Evolutionary conservation across 2,888 invertebrate genomes (phyloP).

Genomic region (Sympetrum striolatum): DNA sequence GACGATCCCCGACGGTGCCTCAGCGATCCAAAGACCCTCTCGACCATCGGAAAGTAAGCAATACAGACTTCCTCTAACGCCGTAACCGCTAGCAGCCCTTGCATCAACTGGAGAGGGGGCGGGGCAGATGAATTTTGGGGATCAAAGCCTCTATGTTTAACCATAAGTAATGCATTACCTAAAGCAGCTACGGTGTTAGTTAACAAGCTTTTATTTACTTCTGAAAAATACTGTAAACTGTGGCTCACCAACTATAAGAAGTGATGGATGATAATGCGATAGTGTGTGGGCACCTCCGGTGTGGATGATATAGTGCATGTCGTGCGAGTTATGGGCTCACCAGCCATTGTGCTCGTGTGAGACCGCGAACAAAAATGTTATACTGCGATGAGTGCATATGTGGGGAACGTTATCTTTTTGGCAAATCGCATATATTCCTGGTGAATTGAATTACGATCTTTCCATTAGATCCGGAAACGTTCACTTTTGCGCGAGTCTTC

Average conservation of each 20-base stretch:
- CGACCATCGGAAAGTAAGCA: neutral
- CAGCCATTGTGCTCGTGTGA: neutral
- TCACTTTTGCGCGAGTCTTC: neutral
- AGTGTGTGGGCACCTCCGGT: constrained; percentile 8
- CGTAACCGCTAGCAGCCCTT: neutral
- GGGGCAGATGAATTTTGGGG: neutral
- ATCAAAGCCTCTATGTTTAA: constrained; percentile 24
- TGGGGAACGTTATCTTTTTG: neutral
- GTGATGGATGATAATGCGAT: constrained; percentile 20
- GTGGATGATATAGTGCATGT: constrained; percentile 19
- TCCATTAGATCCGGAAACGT: neutral
- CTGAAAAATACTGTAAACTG: constrained; percentile 12
- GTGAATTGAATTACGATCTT: neutral
- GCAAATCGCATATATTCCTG: neutral
- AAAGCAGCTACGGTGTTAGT: constrained; percentile 34
- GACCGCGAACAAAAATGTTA: neutral
- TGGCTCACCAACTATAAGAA: constrained; percentile 27
- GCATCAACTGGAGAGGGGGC: neutral
- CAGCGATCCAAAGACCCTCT: constrained; percentile 6
- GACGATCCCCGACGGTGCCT: neutral
- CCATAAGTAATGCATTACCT: constrained; percentile 9
- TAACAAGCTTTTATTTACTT: constrained; percentile 11
- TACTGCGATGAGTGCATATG: constrained; percentile 7
- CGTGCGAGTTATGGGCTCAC: constrained; percentile 25
- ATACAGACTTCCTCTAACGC: neutral